A percentile compares a stretch with the other conserved stretches of the same genome.
phyloP scores from a whole-genome alignment of 2,113 vertebrate genomes.

The Lagopus leucura region DNA sequence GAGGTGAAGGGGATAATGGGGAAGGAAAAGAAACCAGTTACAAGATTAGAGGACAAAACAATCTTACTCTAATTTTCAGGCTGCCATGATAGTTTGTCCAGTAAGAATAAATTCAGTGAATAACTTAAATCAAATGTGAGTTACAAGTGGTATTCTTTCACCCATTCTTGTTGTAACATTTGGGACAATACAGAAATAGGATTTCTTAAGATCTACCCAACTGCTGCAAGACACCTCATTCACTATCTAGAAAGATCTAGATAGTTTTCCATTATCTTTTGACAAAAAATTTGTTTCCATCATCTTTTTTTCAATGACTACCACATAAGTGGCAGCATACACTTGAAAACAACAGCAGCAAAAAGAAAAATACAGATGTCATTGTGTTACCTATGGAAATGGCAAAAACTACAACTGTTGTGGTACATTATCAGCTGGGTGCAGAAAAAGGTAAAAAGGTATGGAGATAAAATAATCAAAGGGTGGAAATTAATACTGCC shows the following conservation, averaged over 20 bases:
- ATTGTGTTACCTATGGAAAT: constrained; percentile 2
- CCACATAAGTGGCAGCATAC: constrained; percentile 53
- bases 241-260: neutral
- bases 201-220: neutral
- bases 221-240: neutral
- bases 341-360: constrained; percentile 9
- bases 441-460: neutral
- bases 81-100: neutral
- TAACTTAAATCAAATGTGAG: neutral
- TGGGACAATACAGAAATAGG: neutral
- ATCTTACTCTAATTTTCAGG: neutral
- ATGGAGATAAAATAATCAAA: neutral
- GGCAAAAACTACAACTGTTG: neutral
- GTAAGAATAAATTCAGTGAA: neutral
- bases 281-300: neutral
- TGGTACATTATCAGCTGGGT: neutral
- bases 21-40: neutral
- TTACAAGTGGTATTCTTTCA: neutral
- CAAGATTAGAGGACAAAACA: neutral
- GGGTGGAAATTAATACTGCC: neutral
- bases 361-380: constrained; percentile 21
- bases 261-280: neutral
- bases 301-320: neutral
- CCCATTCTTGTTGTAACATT: neutral
- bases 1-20: rapidly evolving